These are phyloP conservation scores for Neotragus moschatus DNA, from an alignment of 2,113 vertebrate genomes.

Conservation along the genomic window DNA sequence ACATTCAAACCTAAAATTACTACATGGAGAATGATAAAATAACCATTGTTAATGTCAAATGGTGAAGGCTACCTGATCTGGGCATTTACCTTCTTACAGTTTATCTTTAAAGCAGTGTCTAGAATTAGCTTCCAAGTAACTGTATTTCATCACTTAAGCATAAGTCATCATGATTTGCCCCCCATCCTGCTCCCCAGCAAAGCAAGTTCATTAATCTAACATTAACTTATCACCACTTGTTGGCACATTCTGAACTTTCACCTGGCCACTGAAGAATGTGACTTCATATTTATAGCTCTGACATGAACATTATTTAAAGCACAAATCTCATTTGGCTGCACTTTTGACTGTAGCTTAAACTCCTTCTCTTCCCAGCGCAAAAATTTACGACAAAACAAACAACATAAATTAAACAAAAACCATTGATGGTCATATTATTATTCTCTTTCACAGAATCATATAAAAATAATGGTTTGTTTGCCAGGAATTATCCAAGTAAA, in stretches of 20 bases:
- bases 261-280: conserved; percentile 15
- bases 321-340: neutral
- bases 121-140: neutral
- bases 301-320: neutral
- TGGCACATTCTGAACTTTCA: neutral
- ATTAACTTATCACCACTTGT: neutral
- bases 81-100: neutral
- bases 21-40: neutral
- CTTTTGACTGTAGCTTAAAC: conserved; percentile 13
- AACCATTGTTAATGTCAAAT: neutral
- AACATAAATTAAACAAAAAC: conserved; percentile 24
- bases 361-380: neutral
- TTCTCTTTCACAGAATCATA: neutral
- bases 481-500: conserved; percentile 9
- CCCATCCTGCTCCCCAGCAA: neutral
- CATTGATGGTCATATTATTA: neutral
- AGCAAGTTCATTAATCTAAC: neutral
- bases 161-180: neutral
- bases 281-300: conserved; percentile 24
- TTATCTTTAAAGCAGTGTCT: conserved; percentile 1
- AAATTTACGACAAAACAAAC: conserved; percentile 14
- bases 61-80: neutral
- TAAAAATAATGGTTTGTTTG: neutral
- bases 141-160: neutral
- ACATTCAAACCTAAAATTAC: neutral